Percentiles rank a stretch among this genome's conserved stretches.
Evolutionary conservation across 2,888 invertebrate genomes (phyloP).

Genomic region (Hirtodrosophila cameraria): DNA sequence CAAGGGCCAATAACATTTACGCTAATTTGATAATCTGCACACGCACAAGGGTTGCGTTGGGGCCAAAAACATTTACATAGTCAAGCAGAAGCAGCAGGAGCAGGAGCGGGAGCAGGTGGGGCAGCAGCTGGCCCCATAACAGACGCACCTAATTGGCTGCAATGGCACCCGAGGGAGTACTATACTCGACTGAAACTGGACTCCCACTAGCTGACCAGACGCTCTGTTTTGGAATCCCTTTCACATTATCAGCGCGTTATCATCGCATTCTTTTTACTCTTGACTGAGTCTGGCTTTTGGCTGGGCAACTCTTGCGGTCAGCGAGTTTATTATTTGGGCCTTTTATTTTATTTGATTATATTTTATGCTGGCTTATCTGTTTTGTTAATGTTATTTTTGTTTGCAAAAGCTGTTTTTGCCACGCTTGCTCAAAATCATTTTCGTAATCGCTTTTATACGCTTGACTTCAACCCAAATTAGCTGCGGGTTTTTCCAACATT

Average conservation of each 20-base stretch:
- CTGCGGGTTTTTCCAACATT: conserved; percentile 57
- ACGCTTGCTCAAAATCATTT: conserved; percentile 48
- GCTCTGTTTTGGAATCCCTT: conserved; percentile 38
- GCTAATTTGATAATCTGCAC: conserved; percentile 81
- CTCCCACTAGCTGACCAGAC: conserved; percentile 39
- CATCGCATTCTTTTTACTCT: conserved; percentile 71
- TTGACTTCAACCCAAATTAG: conserved; percentile 80
- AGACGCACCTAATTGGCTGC: conserved; percentile 84
- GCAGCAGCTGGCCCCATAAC: conserved; percentile 26
- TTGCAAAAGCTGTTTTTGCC: conserved; percentile 61
- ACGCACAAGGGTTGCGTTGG: conserved; percentile 65
- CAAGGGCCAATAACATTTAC: conserved; percentile 73
- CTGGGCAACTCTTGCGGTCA: conserved; percentile 59
- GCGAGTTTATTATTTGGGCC: conserved; percentile 80
- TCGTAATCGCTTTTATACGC: conserved; percentile 83
- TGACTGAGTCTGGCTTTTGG: conserved; percentile 28
- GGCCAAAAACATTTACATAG: conserved; percentile 79
- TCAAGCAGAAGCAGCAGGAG: conserved; percentile 55
- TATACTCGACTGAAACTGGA: conserved; percentile 1
- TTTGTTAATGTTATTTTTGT: conserved; percentile 37
- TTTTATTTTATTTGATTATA: conserved; percentile 58
- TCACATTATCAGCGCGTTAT: conserved; percentile 74
- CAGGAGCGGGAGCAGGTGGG: conserved; percentile 2
- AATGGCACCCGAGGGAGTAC: conserved; percentile 83
- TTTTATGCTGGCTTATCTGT: conserved; percentile 71